Conservation (phyloP, 2,113 vertebrate species). For the Gallinago jamesoni region DNA sequence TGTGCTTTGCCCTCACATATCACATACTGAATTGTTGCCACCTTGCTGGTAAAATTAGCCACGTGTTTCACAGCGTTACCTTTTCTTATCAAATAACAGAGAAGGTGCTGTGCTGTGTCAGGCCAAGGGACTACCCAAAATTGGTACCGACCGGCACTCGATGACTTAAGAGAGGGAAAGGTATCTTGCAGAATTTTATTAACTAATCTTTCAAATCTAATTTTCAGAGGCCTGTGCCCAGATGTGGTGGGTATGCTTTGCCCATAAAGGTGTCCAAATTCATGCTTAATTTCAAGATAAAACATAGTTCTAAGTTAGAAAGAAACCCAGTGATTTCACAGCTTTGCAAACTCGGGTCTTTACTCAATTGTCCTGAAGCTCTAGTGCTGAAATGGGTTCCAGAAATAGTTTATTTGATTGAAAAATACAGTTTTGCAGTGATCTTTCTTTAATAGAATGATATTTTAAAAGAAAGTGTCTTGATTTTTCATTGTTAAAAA, state of each 20-base stretch:
- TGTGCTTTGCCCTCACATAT: constrained; percentile 45
- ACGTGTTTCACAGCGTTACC: neutral
- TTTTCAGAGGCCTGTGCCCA: neutral
- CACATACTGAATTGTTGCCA: constrained; percentile 60
- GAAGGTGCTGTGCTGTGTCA: neutral
- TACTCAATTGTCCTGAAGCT: neutral
- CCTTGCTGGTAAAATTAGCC: constrained; percentile 63
- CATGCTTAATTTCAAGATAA: neutral
- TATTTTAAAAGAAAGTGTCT: neutral
- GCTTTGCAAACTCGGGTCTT: neutral
- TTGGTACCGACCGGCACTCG: neutral
- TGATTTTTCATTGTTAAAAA: neutral
- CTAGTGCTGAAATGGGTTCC: neutral
- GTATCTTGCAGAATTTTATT: neutral
- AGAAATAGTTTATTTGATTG: neutral
- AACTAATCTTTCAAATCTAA: neutral
- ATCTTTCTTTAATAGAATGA: neutral
- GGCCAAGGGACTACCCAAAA: neutral
- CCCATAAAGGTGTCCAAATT: fast-evolving
- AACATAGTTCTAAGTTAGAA: neutral
- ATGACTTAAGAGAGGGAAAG: neutral
- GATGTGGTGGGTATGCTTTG: neutral
- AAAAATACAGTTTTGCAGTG: neutral
- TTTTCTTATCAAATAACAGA: constrained; percentile 33
- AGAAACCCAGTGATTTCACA: neutral